Evolutionary conservation across 2,113 vertebrate genomes (phyloP).

Genomic region (Spermophilus dauricus): DNA sequence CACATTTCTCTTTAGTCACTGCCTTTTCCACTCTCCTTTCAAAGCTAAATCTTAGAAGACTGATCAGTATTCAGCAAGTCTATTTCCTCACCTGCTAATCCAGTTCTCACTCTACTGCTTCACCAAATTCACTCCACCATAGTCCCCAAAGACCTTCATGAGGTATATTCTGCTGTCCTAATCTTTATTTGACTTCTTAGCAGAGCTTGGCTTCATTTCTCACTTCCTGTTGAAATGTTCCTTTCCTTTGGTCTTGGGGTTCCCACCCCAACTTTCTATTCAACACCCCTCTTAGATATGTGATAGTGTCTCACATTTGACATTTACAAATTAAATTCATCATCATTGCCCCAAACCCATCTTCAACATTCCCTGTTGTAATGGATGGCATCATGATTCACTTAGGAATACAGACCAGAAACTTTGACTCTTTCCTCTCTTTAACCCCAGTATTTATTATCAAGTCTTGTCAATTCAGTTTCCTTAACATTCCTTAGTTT

Average conservation of each 20-base stretch:
- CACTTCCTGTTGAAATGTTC: not conserved
- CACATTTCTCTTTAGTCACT: not conserved
- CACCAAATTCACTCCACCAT: not conserved
- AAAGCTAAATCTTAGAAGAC: not conserved
- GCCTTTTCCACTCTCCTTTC: not conserved
- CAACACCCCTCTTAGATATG: not conserved
- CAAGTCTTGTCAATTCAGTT: not conserved
- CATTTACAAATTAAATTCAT: slow-evolving; percentile 7
- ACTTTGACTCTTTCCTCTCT: not conserved
- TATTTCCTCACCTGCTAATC: not conserved
- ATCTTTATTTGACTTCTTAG: not conserved
- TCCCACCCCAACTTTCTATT: not conserved
- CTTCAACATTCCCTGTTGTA: not conserved
- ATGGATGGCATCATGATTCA: not conserved
- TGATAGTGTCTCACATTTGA: not conserved
- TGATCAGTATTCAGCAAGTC: not conserved
- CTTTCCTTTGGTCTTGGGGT: not conserved
- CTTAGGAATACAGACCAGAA: not conserved
- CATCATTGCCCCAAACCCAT: not conserved
- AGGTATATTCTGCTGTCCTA: not conserved
- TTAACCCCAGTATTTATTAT: not conserved
- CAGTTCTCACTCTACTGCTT: not conserved
- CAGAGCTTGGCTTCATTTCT: not conserved
- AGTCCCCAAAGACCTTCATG: not conserved
- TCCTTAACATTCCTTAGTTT: not conserved